These are phyloP conservation scores for Myotis lucifugus DNA, from an alignment of 2,113 vertebrate genomes.

Conservation along the genomic window DNA sequence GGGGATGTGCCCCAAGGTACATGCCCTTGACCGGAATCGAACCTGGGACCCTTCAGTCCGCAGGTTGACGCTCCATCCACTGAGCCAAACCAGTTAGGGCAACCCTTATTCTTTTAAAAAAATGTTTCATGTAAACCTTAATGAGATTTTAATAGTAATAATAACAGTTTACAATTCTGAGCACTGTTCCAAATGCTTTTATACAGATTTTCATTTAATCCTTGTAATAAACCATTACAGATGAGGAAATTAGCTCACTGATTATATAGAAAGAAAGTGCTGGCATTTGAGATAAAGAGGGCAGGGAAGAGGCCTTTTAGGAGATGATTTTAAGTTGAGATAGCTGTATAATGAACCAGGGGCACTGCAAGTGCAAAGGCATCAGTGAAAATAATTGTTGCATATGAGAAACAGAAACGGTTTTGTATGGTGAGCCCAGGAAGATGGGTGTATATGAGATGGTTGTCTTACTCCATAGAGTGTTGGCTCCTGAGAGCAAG, in stretches of 20 bases:
- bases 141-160: neutral
- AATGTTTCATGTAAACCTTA: neutral
- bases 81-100: too few relatives aligned
- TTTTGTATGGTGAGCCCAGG: neutral
- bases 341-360: neutral
- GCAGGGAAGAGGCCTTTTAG: neutral
- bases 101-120: neutral
- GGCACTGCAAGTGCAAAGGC: neutral
- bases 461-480: neutral
- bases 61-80: too few relatives aligned
- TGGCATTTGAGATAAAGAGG: neutral
- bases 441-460: neutral
- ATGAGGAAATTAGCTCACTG: neutral
- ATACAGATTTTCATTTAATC: neutral
- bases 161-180: neutral
- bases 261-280: neutral
- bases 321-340: neutral
- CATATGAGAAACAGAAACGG: neutral
- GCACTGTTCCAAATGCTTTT: neutral
- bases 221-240: conserved; percentile 10
- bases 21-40: too few relatives aligned
- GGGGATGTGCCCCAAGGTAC: too few relatives aligned
- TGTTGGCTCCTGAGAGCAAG: neutral
- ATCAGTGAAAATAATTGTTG: neutral
- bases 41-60: too few relatives aligned